Evolutionary conservation across 2,113 vertebrate genomes (phyloP), one percentile per base, ranked within the genome.

Genomic region (Zonotrichia leucophrys): DNA sequence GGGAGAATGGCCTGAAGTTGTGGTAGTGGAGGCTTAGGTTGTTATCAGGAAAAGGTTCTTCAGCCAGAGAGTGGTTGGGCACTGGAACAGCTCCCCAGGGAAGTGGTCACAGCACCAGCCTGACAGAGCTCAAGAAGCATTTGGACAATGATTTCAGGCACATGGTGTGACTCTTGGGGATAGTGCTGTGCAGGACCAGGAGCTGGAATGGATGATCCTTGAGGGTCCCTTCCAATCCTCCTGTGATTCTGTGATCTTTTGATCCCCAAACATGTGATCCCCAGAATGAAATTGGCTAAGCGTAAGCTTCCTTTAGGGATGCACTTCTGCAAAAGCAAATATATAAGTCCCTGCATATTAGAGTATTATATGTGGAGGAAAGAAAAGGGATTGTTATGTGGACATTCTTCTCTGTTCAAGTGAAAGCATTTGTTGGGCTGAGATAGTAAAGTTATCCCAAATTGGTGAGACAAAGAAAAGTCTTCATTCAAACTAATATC

Each of bases 61-160:
- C 4, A 7, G 3, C 9, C 18, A 27, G 22, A 52, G 21, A 9
- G 14, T 37, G 4, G 0, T 4, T 21, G 17, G 53, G 7, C 18
- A 37, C 22, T 19, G 22, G 25, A 52, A 33, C 22, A 60, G 9
- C 14, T 77, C 11, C 6, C 33, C 33, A 52, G 9, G 19, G 9
- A 31, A 59, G 17, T 22, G 11, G 9, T 14, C 11, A 44, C 13
- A 42, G 22, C 53, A 44, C 33, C 46, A 77, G 18, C 33, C 14
- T 37, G 27, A 23, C 7, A 44, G 14, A 68, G 27, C 3, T 52
- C 33, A 52, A 23, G 25, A 31, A 60, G 10, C 1, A 1, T 33
- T 68, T 52, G 33, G 22, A 19, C 17, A 60, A 4, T 5, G 3
- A 5, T 15, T 27, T 77, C 8, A 44, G 46, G 7, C 17, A 22